Conservation (phyloP, 2,113 vertebrate species). For the Neolamprologus modestus region DNA sequence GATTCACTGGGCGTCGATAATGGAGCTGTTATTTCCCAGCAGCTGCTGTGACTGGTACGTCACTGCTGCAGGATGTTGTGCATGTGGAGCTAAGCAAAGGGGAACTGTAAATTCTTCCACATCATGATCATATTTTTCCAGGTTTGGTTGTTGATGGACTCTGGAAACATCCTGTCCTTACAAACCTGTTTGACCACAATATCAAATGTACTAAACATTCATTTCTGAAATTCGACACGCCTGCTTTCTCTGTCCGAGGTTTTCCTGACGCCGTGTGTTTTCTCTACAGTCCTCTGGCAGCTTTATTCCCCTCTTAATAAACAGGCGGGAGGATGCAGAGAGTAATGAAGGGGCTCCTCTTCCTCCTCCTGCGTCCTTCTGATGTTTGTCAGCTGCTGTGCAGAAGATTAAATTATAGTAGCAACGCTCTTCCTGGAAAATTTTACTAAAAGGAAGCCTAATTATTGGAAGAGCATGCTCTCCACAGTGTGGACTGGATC, state of each 20-base stretch:
- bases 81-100: neutral
- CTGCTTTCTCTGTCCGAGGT: neutral
- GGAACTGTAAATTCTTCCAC: neutral
- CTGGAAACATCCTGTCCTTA: neutral
- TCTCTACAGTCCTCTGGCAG: neutral
- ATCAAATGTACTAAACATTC: neutral
- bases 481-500: fast-evolving
- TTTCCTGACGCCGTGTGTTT: neutral
- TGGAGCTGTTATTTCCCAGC: neutral
- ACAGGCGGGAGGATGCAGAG: neutral
- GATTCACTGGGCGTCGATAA: fast-evolving
- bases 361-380: neutral
- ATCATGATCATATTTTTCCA: neutral
- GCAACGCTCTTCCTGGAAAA: neutral
- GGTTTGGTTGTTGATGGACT: neutral
- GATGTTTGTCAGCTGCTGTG: neutral
- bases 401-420: neutral
- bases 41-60: neutral
- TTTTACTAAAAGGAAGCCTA: neutral
- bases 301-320: constrained; percentile 21
- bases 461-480: fast-evolving
- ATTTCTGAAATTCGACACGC: neutral
- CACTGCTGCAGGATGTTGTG: neutral
- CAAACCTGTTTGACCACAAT: neutral
- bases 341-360: neutral